Conservation (phyloP, 2,797 vertebrate species). For the Notoglanidium macrostoma region DNA sequence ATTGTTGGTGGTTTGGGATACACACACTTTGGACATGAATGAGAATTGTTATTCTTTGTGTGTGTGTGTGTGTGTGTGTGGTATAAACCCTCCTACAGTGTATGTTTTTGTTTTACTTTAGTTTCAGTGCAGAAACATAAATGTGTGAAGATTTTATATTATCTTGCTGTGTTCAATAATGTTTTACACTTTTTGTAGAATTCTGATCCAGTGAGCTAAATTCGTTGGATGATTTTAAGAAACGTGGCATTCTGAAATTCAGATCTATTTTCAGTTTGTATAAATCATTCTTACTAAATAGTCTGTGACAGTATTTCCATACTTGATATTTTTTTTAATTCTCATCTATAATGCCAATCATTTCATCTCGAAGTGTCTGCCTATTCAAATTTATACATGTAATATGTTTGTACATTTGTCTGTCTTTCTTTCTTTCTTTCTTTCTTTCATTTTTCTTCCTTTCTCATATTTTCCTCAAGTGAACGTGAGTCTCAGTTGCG, state of each 20-base stretch:
- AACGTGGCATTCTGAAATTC: background rate
- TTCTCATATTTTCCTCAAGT: background rate
- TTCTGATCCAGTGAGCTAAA: background rate
- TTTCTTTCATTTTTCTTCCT: background rate
- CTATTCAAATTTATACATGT: background rate
- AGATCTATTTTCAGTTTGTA: background rate
- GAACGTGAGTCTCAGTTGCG: background rate
- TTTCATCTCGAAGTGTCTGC: background rate
- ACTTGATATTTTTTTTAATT: background rate
- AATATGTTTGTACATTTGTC: background rate
- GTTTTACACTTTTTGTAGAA: background rate
- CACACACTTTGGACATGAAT: background rate
- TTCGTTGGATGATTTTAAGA: background rate
- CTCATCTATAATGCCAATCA: background rate
- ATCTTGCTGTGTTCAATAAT: background rate
- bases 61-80: conserved; percentile 45
- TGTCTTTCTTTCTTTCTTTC: background rate
- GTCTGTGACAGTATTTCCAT: background rate
- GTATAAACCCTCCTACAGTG: background rate
- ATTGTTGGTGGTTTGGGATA: conserved; percentile 8
- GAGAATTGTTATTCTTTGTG: background rate
- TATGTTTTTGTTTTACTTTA: background rate
- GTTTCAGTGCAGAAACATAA: background rate
- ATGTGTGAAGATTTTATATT: background rate
- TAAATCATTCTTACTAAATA: background rate